phyloP scores from a whole-genome alignment of 2,888 invertebrate genomes.

The Eubasilissa splendida region DNA sequence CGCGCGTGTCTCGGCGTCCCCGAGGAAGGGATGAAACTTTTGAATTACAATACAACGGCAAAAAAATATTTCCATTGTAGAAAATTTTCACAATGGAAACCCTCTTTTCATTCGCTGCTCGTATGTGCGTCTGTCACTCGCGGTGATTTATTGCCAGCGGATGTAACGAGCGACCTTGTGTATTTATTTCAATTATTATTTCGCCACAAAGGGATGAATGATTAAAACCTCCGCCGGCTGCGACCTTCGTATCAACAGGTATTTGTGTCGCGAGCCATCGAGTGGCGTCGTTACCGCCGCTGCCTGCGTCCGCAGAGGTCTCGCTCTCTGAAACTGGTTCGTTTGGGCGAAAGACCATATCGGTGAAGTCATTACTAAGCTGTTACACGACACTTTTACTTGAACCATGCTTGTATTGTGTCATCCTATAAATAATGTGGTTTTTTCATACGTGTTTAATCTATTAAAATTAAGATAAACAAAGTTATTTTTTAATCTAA shows the following conservation, averaged over 20 bases:
- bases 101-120: neutral
- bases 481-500: too few relatives aligned
- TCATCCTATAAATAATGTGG: too few relatives aligned
- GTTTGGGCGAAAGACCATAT: too few relatives aligned
- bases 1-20: neutral
- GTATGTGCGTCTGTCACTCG: conserved; percentile 16
- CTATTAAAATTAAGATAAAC: too few relatives aligned
- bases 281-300: neutral
- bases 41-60: conserved; percentile 1
- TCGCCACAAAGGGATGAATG: conserved; percentile 29
- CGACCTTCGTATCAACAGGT: neutral
- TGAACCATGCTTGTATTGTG: too few relatives aligned
- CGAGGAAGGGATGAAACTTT: conserved; percentile 1
- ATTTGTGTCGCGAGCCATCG: neutral
- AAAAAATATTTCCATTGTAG: conserved; percentile 27
- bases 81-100: neutral
- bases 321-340: too few relatives aligned
- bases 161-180: conserved; percentile 18
- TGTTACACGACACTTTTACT: too few relatives aligned
- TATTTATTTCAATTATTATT: conserved; percentile 37
- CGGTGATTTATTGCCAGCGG: conserved; percentile 21
- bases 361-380: too few relatives aligned
- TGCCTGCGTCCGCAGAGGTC: neutral
- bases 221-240: neutral
- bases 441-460: too few relatives aligned